Percentiles rank a stretch among this genome's conserved stretches.
These are phyloP conservation scores for Lochmaea crataegi DNA, from an alignment of 2,888 invertebrate species.

Conservation along the genomic window DNA sequence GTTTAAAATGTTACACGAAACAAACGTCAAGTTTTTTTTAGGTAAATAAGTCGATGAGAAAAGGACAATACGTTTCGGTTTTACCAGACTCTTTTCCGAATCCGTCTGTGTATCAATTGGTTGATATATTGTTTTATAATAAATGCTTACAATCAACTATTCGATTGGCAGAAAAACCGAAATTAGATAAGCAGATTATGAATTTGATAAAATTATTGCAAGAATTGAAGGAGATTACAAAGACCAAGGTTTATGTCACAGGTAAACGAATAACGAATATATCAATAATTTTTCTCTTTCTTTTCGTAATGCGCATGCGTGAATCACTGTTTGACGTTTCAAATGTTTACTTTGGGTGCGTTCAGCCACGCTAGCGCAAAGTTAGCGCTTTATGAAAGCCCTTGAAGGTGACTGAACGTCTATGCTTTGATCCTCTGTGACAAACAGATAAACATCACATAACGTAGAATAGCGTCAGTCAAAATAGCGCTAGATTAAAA, in stretches of 20 bases:
- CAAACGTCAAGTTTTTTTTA: background rate
- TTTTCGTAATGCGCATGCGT: no score
- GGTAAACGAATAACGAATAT: conserved; percentile 27
- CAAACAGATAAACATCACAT: no score
- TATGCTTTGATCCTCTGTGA: no score
- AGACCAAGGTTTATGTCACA: conserved; percentile 48
- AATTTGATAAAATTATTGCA: conserved; percentile 35
- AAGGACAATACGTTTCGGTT: background rate
- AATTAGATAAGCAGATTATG: conserved; percentile 31
- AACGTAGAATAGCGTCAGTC: no score
- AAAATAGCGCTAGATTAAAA: no score
- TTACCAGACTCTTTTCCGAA: conserved; percentile 36
- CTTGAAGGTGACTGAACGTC: no score
- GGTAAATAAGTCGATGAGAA: conserved; percentile 8
- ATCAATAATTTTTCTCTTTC: no score
- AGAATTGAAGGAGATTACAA: conserved; percentile 43
- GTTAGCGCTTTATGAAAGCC: no score
- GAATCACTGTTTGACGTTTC: no score
- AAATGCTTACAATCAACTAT: conserved; percentile 43
- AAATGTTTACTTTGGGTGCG: no score
- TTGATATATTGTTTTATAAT: conserved; percentile 48
- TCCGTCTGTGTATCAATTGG: conserved; percentile 44
- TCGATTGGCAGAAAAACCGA: conserved; percentile 11
- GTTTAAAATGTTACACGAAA: background rate
- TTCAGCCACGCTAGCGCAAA: no score